Evolutionary conservation across 2,797 vertebrate species (phyloP).

Genomic region (Cuculus canorus): DNA sequence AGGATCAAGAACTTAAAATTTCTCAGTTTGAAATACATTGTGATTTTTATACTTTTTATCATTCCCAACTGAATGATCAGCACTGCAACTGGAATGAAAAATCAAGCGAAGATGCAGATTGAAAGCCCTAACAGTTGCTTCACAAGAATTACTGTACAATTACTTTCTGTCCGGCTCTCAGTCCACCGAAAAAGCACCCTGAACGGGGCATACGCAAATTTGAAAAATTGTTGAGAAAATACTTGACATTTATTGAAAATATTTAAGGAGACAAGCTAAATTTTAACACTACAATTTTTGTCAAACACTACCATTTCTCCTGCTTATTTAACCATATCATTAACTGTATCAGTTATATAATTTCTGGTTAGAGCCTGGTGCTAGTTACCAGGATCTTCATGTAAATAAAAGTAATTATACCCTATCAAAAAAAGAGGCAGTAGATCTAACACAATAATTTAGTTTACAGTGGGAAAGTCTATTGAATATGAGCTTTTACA

Average conservation of each 20-base stretch:
- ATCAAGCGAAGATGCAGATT: background rate
- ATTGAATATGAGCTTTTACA: background rate
- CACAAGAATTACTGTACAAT: background rate
- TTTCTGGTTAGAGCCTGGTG: background rate
- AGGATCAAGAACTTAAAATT: background rate
- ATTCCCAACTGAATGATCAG: background rate
- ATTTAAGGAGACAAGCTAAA: background rate
- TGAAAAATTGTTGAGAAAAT: background rate
- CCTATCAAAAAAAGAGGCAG: background rate
- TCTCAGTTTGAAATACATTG: background rate
- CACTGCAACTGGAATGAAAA: background rate
- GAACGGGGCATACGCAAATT: accelerated
- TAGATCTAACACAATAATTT: background rate
- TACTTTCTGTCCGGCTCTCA: background rate
- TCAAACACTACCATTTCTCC: background rate
- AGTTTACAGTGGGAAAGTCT: conserved; percentile 5
- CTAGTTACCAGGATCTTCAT: background rate
- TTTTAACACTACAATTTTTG: background rate
- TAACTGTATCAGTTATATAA: background rate
- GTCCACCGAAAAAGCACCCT: background rate
- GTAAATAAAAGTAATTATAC: background rate
- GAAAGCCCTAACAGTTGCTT: background rate
- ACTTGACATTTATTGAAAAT: background rate
- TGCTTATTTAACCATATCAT: background rate
- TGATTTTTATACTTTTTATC: background rate